Evolutionary conservation across 2,797 vertebrate genomes (phyloP).

Genomic region (Argya squamiceps): DNA sequence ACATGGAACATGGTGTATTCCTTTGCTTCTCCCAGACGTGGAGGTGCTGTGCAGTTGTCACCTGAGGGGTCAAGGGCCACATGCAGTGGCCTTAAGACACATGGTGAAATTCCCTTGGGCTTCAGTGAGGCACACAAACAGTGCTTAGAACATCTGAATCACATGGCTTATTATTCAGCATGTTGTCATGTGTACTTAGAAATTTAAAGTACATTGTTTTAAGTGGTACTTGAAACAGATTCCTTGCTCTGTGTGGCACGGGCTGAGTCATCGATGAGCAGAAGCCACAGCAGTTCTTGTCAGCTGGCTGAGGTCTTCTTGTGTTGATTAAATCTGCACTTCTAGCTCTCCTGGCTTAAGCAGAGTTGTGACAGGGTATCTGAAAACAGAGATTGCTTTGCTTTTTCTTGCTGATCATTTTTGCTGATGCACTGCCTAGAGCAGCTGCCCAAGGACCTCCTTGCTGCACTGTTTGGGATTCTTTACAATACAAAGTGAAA

Average conservation of each 20-base stretch:
- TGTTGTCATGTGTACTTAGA: neutral
- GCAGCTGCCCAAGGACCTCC: neutral
- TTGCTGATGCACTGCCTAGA: neutral
- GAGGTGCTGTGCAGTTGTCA: neutral
- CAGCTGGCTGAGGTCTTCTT: neutral
- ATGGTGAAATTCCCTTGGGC: neutral
- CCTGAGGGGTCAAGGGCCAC: neutral
- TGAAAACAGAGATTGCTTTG: neutral
- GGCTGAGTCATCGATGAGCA: neutral
- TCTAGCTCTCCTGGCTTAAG: neutral
- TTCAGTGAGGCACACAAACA: neutral
- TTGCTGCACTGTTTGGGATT: rapidly evolving
- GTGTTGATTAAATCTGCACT: neutral
- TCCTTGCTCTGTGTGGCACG: rapidly evolving
- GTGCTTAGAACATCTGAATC: neutral
- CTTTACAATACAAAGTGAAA: neutral
- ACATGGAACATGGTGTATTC: rapidly evolving
- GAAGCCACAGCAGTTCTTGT: neutral
- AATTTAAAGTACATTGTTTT: neutral
- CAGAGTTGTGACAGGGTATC: neutral
- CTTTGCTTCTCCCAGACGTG: neutral
- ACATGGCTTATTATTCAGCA: neutral
- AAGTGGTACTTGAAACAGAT: neutral
- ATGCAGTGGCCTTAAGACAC: neutral
- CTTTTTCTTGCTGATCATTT: neutral